A percentile compares a stretch with the other conserved stretches of the same genome.
Evolutionary conservation across 1,140 invertebrate species (phyloP).

Genomic region (Pogonomyrmex californicus): DNA sequence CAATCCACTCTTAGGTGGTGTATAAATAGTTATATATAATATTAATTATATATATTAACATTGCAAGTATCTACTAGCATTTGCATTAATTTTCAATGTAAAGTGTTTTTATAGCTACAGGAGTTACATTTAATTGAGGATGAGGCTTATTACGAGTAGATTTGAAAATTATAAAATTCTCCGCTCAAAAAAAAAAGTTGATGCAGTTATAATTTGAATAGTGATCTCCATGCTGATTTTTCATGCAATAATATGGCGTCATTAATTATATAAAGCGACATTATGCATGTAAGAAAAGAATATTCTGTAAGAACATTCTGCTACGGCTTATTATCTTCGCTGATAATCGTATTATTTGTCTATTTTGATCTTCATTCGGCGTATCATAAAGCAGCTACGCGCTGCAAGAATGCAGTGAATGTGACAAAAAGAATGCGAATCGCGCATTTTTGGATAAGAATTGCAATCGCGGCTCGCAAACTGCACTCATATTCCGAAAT

Average conservation of each 20-base stretch:
- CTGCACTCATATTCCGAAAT: conserved; percentile 8
- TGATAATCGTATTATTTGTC: conserved; percentile 53
- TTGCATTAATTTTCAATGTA: not conserved
- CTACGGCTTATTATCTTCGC: no score
- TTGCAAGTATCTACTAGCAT: not conserved
- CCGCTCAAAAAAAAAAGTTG: not conserved
- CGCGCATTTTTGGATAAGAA: conserved; percentile 69
- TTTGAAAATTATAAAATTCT: conserved; percentile 1
- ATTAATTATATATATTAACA: not conserved
- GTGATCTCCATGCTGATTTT: conserved; percentile 1
- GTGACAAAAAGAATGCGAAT: conserved; percentile 53
- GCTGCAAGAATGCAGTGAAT: conserved; percentile 69
- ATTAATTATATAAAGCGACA: not conserved
- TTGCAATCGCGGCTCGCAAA: conserved; percentile 48
- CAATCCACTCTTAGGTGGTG: not conserved
- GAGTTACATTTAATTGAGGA: not conserved
- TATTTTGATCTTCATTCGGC: conserved; percentile 61
- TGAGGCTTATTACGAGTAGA: conserved; percentile 12
- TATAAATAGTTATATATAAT: conserved; percentile 15
- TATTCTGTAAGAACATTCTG: no score
- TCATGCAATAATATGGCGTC: not conserved
- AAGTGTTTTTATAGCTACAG: not conserved
- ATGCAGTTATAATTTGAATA: conserved; percentile 1
- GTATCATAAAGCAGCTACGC: conserved; percentile 45
- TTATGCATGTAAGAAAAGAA: conserved; percentile 5